Conservation (phyloP, 2,888 invertebrate genomes). For the Cremastobaeus sp. region DNA sequence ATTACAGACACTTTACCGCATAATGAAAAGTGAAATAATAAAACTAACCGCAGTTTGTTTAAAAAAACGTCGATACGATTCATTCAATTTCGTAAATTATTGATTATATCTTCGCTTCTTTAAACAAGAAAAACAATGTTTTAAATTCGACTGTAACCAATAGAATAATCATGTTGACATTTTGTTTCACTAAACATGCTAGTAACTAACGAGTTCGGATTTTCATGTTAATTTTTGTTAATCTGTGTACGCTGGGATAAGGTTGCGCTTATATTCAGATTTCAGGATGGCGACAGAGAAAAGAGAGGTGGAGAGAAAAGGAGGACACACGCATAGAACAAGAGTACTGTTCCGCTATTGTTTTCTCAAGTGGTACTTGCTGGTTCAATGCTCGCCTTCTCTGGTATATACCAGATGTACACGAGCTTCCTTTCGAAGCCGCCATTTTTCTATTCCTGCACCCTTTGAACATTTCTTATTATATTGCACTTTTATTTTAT, state of each 20-base stretch:
- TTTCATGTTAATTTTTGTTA: slow-evolving; percentile 30
- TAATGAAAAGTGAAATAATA: too few relatives aligned
- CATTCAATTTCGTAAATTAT: too few relatives aligned
- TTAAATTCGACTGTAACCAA: too few relatives aligned
- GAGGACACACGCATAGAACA: slow-evolving; percentile 63
- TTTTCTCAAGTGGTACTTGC: slow-evolving; percentile 78
- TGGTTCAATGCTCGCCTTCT: slow-evolving; percentile 76
- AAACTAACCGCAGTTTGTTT: too few relatives aligned
- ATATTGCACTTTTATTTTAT: slow-evolving; percentile 40
- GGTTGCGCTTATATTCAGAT: slow-evolving; percentile 67
- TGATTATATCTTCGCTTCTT: too few relatives aligned
- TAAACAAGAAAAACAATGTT: too few relatives aligned
- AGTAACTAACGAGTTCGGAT: slow-evolving; percentile 4
- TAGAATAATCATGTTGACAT: too few relatives aligned
- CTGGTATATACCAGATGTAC: slow-evolving; percentile 76
- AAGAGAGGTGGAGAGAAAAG: slow-evolving; percentile 62
- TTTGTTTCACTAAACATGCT: background rate
- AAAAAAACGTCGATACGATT: too few relatives aligned
- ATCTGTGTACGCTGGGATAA: slow-evolving; percentile 44
- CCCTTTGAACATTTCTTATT: slow-evolving; percentile 59
- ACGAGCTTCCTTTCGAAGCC: slow-evolving; percentile 62
- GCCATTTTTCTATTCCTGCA: slow-evolving; percentile 62
- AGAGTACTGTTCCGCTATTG: slow-evolving; percentile 76
- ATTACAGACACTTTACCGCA: too few relatives aligned
- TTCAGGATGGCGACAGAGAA: slow-evolving; percentile 72